Percentiles rank a stretch among this genome's conserved stretches.
Evolutionary conservation across 2,113 vertebrate genomes (phyloP).

Genomic region (Planiliza haematocheilus): DNA sequence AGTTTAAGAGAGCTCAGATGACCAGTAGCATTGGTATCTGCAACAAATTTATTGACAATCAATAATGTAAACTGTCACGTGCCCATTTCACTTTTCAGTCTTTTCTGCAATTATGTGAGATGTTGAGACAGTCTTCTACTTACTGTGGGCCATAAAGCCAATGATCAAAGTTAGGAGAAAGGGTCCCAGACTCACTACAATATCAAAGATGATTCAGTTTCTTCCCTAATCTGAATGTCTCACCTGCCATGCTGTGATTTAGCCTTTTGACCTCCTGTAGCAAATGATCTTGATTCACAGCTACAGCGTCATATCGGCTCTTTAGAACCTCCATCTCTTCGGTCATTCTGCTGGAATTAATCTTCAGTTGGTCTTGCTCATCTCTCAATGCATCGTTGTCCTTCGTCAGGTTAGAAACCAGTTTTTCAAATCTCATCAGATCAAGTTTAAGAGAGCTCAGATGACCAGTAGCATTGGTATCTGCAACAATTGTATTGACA

Average conservation of each 20-base stretch:
- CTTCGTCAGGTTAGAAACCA: constrained; percentile 16
- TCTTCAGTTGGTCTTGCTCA: constrained; percentile 33
- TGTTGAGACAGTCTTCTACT: constrained; percentile 8
- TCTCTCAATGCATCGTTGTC: constrained; percentile 24
- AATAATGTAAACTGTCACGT: background rate
- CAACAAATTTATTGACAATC: background rate
- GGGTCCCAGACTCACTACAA: constrained; percentile 33
- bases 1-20: background rate
- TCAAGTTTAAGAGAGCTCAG: background rate
- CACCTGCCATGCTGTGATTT: background rate
- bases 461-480: background rate
- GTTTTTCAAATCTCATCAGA: background rate
- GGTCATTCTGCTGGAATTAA: constrained; percentile 5
- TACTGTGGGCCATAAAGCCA: constrained; percentile 40
- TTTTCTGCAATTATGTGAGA: too few relatives aligned
- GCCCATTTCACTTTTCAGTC: too few relatives aligned
- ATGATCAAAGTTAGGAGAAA: constrained; percentile 48
- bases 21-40: constrained; percentile 17
- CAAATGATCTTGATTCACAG: constrained; percentile 1
- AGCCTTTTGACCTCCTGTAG: background rate
- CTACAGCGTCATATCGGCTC: constrained; percentile 8
- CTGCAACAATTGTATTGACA: constrained; percentile 29
- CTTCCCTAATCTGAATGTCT: background rate
- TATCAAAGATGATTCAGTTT: background rate
- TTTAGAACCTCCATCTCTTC: constrained; percentile 31